These are phyloP conservation scores for Zygogramma bicolorata DNA, from an alignment of 2,888 invertebrate genomes.

Conservation along the genomic window DNA sequence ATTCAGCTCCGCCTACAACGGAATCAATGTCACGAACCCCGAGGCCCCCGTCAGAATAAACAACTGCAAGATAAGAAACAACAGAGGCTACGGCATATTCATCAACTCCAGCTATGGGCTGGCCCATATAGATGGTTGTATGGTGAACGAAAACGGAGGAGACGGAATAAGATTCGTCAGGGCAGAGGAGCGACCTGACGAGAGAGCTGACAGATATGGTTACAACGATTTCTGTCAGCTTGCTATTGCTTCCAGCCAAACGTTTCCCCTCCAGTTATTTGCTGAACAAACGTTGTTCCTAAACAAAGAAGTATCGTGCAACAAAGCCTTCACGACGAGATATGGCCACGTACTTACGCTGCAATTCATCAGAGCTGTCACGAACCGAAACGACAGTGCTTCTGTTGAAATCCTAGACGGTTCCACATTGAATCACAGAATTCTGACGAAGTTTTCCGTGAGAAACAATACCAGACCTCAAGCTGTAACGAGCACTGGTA, in stretches of 20 bases:
- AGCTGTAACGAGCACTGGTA: slow-evolving; percentile 84
- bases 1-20: slow-evolving; percentile 91
- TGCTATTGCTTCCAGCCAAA: slow-evolving; percentile 82
- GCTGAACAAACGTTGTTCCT: slow-evolving; percentile 84
- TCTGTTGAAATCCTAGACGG: slow-evolving; percentile 85
- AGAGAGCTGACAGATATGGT: slow-evolving; percentile 79
- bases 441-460: slow-evolving; percentile 79
- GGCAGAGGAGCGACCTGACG: slow-evolving; percentile 82
- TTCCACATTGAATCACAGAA: slow-evolving; percentile 75
- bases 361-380: slow-evolving; percentile 85
- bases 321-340: slow-evolving; percentile 83
- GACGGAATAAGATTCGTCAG: slow-evolving; percentile 91
- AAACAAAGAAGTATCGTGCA: slow-evolving; percentile 78
- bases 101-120: slow-evolving; percentile 90
- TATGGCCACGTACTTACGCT: slow-evolving; percentile 86
- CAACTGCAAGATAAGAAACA: slow-evolving; percentile 86
- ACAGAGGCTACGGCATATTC: slow-evolving; percentile 89
- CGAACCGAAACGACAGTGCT: slow-evolving; percentile 81
- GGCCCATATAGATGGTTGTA: slow-evolving; percentile 81
- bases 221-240: slow-evolving; percentile 88
- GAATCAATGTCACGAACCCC: slow-evolving; percentile 88
- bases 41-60: slow-evolving; percentile 84
- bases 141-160: slow-evolving; percentile 86
- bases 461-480: slow-evolving; percentile 90
- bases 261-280: slow-evolving; percentile 86